Conservation (phyloP, 2,888 invertebrate species). For the Drosophila demipolita region DNA sequence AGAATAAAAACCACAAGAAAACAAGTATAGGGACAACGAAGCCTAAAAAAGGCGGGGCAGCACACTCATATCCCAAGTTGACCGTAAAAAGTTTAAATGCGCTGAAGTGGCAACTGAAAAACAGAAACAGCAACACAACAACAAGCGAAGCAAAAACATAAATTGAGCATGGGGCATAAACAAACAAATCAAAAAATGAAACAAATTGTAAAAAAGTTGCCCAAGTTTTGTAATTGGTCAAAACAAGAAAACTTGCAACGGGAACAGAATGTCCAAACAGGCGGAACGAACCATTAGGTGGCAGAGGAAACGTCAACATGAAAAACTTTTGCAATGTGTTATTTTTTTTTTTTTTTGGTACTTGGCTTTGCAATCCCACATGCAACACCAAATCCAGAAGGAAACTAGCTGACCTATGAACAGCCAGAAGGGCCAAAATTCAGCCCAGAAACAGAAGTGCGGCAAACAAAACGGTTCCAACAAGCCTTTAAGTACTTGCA, state of each 20-base stretch:
- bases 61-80: slow-evolving; percentile 50
- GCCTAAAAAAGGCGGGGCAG: slow-evolving; percentile 8
- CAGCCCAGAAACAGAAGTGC: not conserved
- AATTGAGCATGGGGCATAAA: slow-evolving; percentile 33
- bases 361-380: slow-evolving; percentile 4
- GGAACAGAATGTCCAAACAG: not conserved
- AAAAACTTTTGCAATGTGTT: slow-evolving; percentile 39
- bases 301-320: slow-evolving; percentile 9
- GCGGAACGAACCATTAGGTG: not conserved
- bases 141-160: slow-evolving; percentile 3
- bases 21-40: not conserved
- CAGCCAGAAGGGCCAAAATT: slow-evolving; percentile 9
- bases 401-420: slow-evolving; percentile 17
- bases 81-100: slow-evolving; percentile 59
- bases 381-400: slow-evolving; percentile 18
- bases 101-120: slow-evolving; percentile 37
- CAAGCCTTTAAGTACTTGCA: slow-evolving; percentile 21
- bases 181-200: slow-evolving; percentile 42
- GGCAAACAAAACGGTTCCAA: slow-evolving; percentile 16
- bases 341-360: slow-evolving; percentile 6
- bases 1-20: not conserved
- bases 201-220: slow-evolving; percentile 41
- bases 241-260: slow-evolving; percentile 8
- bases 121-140: slow-evolving; percentile 3
- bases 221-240: slow-evolving; percentile 53